Conservation (phyloP, 2,888 invertebrate genomes). For the Apamea monoglypha region DNA sequence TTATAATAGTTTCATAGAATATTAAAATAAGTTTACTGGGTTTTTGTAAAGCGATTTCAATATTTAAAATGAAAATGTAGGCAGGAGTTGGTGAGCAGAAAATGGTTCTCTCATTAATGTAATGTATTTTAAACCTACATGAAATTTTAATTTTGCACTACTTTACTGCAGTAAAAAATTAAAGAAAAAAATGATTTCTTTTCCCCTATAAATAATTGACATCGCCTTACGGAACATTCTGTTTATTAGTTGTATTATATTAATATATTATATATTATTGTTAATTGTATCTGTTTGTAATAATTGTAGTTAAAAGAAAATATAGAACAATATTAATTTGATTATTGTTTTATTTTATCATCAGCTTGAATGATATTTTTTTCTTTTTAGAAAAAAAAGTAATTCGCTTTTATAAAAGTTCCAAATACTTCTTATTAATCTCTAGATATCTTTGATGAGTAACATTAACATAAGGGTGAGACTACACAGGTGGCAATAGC, state of each 20-base stretch:
- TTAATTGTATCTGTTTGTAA: slow-evolving; percentile 21
- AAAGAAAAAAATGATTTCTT: neutral
- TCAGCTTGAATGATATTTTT: too few relatives aligned
- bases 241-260: neutral
- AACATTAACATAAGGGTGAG: too few relatives aligned
- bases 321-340: slow-evolving; percentile 33
- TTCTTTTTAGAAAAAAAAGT: too few relatives aligned
- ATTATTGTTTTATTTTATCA: slow-evolving; percentile 17
- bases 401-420: too few relatives aligned
- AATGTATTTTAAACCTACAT: too few relatives aligned
- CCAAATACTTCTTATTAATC: too few relatives aligned
- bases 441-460: neutral
- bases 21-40: neutral
- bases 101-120: neutral
- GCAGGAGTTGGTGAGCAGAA: neutral
- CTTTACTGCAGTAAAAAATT: too few relatives aligned
- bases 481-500: too few relatives aligned
- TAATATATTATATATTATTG: too few relatives aligned
- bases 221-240: slow-evolving; percentile 7
- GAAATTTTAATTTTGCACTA: too few relatives aligned
- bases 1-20: neutral
- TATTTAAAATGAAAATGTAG: neutral
- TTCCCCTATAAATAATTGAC: neutral
- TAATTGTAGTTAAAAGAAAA: slow-evolving; percentile 16
- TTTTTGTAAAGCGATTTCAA: slow-evolving; percentile 8